phyloP scores from a whole-genome alignment of 2,888 invertebrate species.

The Rhagonycha lutea region DNA sequence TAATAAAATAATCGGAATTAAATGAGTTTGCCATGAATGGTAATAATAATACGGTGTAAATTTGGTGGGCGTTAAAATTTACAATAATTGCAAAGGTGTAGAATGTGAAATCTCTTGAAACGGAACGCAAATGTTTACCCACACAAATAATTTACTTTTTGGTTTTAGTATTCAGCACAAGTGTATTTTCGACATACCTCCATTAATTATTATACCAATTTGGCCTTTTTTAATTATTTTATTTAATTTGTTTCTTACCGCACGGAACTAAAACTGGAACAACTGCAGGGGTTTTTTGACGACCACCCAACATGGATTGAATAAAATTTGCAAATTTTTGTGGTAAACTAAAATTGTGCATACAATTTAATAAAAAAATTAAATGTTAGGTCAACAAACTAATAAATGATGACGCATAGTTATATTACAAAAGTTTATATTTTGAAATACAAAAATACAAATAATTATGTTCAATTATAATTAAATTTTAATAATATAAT shows the following conservation, averaged over 20 bases:
- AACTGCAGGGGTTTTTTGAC: background rate
- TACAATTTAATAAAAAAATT: background rate
- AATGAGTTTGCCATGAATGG: background rate
- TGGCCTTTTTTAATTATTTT: background rate
- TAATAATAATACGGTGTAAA: background rate
- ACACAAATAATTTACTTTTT: background rate
- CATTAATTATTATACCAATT: background rate
- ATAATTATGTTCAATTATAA: background rate
- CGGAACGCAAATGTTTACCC: background rate
- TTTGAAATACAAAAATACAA: background rate
- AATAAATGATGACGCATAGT: background rate
- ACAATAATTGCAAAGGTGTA: constrained; percentile 12
- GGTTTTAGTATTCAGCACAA: background rate
- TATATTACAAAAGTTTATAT: background rate
- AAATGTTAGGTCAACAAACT: background rate
- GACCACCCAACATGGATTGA: background rate
- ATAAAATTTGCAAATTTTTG: background rate
- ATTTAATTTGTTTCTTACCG: background rate
- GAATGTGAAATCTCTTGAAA: constrained; percentile 11
- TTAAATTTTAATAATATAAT: too few species aligned
- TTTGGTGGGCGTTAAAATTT: constrained; percentile 6
- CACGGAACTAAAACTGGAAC: background rate
- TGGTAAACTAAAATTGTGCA: background rate
- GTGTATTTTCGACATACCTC: background rate
- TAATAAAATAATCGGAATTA: background rate